phyloP scores from a whole-genome alignment of 2,888 invertebrate genomes.

The Sinopyrophorus schimmeli region DNA sequence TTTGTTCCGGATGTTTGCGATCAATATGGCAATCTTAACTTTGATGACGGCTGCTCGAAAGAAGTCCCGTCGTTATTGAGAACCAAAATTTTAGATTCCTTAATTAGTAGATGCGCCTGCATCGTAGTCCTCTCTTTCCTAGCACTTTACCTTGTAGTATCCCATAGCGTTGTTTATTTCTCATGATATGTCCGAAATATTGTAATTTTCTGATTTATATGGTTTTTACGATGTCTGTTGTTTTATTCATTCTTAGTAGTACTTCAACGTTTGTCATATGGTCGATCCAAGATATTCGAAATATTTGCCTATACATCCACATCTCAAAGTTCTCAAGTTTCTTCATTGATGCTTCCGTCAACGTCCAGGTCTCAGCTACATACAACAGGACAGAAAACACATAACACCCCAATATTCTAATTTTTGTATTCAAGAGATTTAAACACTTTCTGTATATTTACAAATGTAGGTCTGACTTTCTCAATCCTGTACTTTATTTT shows the following conservation, averaged over 20 bases:
- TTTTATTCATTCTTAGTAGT: conserved; percentile 1
- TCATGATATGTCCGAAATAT: conserved; percentile 2
- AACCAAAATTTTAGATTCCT: conserved; percentile 1
- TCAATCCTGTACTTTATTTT: background rate
- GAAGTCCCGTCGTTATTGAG: no score
- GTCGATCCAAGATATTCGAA: no score
- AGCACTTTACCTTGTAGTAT: no score
- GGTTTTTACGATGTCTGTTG: background rate
- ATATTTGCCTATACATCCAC: background rate
- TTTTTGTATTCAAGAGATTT: background rate
- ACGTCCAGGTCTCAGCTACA: background rate
- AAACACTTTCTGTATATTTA: background rate
- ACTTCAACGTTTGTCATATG: background rate
- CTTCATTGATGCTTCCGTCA: background rate
- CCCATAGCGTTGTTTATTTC: background rate
- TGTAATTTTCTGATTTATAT: background rate
- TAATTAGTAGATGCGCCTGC: background rate
- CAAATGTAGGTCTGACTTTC: background rate
- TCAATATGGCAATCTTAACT: no score
- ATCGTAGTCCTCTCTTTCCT: background rate
- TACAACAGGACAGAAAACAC: background rate
- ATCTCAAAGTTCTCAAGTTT: background rate
- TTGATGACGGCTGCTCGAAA: no score
- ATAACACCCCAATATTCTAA: background rate
- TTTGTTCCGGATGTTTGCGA: no score